phyloP scores from a whole-genome alignment of 2,888 invertebrate genomes.

The Micoletzkya japonica region DNA sequence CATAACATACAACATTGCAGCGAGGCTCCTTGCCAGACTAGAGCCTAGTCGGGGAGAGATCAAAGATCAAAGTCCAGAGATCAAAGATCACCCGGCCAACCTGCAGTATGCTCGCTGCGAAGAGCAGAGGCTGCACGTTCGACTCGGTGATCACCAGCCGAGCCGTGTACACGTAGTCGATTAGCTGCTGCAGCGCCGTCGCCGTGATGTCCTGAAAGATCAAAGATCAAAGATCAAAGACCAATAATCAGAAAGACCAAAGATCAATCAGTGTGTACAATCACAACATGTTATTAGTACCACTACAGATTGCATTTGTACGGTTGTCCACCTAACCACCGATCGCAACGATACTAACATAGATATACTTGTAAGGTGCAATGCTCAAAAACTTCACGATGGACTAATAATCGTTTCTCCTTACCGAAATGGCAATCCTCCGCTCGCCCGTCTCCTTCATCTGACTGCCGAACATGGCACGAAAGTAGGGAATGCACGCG shows the following conservation, averaged over 20 bases:
- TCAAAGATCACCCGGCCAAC: slow-evolving; percentile 41
- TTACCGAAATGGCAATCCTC: slow-evolving; percentile 34
- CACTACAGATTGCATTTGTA: too few relatives aligned
- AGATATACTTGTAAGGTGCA: too few relatives aligned
- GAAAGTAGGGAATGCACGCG: slow-evolving; percentile 67
- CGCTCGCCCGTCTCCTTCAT: slow-evolving; percentile 57
- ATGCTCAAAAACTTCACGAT: too few relatives aligned
- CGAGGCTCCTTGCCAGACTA: neutral
- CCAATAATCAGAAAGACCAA: too few relatives aligned
- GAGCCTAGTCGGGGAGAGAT: neutral
- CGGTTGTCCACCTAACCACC: too few relatives aligned
- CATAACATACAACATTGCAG: too few relatives aligned
- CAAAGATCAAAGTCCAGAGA: neutral
- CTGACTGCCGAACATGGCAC: slow-evolving; percentile 67
- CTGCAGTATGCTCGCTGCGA: slow-evolving; percentile 67
- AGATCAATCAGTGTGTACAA: too few relatives aligned
- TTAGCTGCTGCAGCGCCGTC: slow-evolving; percentile 62
- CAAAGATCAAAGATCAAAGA: too few relatives aligned
- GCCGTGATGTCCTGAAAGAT: slow-evolving; percentile 64
- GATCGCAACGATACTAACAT: too few relatives aligned
- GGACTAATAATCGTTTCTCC: too few relatives aligned
- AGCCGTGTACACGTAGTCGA: slow-evolving; percentile 67
- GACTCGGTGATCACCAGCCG: slow-evolving; percentile 64
- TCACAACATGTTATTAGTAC: too few relatives aligned
- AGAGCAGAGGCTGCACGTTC: slow-evolving; percentile 67